A percentile compares a stretch with the other conserved stretches of the same genome.
Evolutionary conservation across 2,888 invertebrate species (phyloP).

Genomic region (Synergus umbraculus): DNA sequence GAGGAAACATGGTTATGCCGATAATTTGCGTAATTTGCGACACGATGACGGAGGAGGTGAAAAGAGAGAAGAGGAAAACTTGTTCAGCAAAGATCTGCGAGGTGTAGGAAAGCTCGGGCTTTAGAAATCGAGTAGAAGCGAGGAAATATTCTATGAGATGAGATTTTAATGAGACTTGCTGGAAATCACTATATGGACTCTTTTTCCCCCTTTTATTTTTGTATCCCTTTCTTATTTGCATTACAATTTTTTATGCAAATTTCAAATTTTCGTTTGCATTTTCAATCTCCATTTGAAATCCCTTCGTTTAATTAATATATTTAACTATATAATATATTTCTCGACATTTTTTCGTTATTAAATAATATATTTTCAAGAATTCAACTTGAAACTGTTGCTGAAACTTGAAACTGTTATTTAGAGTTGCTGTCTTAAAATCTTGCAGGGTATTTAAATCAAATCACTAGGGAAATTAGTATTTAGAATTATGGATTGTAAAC

Average conservation of each 20-base stretch:
- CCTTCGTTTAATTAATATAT: background rate
- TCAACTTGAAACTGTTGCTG: background rate
- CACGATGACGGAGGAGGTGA: constrained; percentile 13
- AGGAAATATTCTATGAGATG: constrained; percentile 25
- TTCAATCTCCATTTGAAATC: background rate
- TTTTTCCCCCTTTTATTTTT: constrained; percentile 3
- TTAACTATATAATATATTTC: background rate
- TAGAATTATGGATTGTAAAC: constrained; percentile 17
- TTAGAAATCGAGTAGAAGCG: constrained; percentile 3
- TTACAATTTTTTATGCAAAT: background rate
- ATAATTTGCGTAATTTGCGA: constrained; percentile 61
- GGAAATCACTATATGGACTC: background rate
- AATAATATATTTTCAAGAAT: background rate
- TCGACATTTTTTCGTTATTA: background rate
- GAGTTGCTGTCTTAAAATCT: background rate
- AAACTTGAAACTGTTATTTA: constrained; percentile 15
- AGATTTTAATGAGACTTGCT: constrained; percentile 37
- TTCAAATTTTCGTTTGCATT: background rate
- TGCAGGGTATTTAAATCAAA: background rate
- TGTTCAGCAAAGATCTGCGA: constrained; percentile 34
- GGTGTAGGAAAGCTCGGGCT: constrained; percentile 27
- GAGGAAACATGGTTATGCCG: constrained; percentile 51
- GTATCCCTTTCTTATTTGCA: background rate
- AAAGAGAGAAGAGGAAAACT: constrained; percentile 12
- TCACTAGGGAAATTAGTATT: constrained; percentile 4